These are phyloP conservation scores for Phortica magna DNA, from an alignment of 2,888 invertebrate genomes.

Conservation along the genomic window DNA sequence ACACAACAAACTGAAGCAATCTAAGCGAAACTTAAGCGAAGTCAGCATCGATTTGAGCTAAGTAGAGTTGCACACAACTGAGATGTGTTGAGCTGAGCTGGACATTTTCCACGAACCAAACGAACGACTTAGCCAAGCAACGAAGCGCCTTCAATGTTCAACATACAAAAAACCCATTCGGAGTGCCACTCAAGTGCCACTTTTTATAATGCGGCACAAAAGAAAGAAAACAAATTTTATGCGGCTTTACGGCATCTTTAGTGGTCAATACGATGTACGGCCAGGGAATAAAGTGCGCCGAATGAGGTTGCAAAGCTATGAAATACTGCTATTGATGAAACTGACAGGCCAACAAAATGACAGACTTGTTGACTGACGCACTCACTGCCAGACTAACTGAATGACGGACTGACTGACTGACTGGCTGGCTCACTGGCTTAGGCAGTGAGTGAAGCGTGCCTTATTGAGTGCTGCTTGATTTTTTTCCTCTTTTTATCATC, in stretches of 20 bases:
- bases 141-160: background rate
- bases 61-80: too few species aligned
- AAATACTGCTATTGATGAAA: background rate
- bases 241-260: conserved; percentile 66
- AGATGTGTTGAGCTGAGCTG: too few species aligned
- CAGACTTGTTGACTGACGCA: background rate
- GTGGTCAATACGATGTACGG: conserved; percentile 61
- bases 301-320: background rate
- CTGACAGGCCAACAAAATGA: background rate
- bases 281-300: background rate
- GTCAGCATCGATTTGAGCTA: too few species aligned
- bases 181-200: conserved; percentile 23
- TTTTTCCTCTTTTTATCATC: background rate
- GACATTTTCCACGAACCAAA: too few species aligned
- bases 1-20: background rate
- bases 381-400: background rate
- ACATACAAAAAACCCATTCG: background rate
- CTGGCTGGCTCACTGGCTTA: background rate
- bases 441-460: background rate
- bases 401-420: background rate
- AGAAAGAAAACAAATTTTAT: conserved; percentile 52
- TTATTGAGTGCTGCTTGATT: conserved; percentile 7
- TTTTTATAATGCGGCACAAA: conserved; percentile 24
- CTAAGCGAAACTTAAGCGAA: background rate
- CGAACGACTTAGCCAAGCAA: background rate